Evolutionary conservation across 30 jellyfish, hydroid and myxozoan species (phyloP), one percentile per base, ranked within the genome.

Genomic region (Morbakka virulenta): DNA sequence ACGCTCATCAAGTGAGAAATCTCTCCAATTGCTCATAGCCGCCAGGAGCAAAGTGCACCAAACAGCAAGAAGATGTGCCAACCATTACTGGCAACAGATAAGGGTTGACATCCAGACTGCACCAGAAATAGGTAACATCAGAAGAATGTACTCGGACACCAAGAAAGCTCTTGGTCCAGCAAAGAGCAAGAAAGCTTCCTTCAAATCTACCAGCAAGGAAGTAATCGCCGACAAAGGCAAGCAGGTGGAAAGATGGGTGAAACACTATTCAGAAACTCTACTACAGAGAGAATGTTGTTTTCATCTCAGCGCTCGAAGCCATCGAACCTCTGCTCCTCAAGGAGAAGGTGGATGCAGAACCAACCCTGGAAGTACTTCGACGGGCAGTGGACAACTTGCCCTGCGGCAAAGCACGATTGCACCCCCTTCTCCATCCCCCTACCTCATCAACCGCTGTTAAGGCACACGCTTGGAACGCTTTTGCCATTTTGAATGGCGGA

Each of bases 241-340:
- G 71, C 71, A 57, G 22, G 28, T 66, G 78, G 71, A 66, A 21
- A 66, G 78, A 29, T 66, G 78, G 78, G 69, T 66, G 71, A 28
- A 66, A 70, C 78, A 66, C 69, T 66, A 66, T 22, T 66, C 78
- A 4, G 78, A 11, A n/a, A 66, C 78, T 66, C 9, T 66, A 25
- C 72, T 20, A 11, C 9, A 66, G 22, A 25, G 69, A 66, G 4
- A 66, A 28, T 28, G 13, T 9, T n/a, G 69, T 66, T 4, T 11
- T 9, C 13, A 14, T 4, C 6, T 6, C 21, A n/a, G 78, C 69
- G 6, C 78, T 66, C 23, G 72, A 25, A 6, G 78, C 69, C 52
- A 23, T 66, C 69, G 78, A 66, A n/a, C 14, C 22, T 23, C 23
- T 3, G 24, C 78, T 71, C 68, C 21, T 71, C 69, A 66, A 11